These are phyloP conservation scores for Euura lappo DNA, from an alignment of 1,140 invertebrate genomes.

Conservation along the genomic window DNA sequence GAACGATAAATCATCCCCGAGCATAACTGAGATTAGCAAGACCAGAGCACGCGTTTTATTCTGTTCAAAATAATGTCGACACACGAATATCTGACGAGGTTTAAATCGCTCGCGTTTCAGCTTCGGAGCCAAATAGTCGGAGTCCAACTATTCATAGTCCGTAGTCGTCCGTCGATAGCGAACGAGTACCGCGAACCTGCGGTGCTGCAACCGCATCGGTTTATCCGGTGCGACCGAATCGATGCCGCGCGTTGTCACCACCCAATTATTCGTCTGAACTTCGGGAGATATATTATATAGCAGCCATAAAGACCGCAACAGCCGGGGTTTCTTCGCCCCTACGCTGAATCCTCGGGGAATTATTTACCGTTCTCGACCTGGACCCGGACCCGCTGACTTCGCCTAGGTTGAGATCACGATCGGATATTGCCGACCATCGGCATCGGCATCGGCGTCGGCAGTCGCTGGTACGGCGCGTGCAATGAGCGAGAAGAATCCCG, in stretches of 20 bases:
- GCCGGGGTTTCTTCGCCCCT: background rate
- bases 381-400: background rate
- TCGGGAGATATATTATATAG: background rate
- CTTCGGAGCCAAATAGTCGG: conserved; percentile 1
- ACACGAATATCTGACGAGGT: background rate
- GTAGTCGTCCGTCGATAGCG: background rate
- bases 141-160: background rate
- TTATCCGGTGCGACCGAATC: no score
- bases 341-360: conserved; percentile 18
- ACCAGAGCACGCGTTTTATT: background rate
- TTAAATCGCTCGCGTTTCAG: conserved; percentile 1
- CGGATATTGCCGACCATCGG: background rate
- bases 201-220: background rate
- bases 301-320: background rate
- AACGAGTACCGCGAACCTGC: background rate
- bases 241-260: no score
- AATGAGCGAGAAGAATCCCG: conserved; percentile 32
- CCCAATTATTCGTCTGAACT: no score
- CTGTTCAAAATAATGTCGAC: conserved; percentile 3
- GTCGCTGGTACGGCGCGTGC: conserved; percentile 26
- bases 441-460: background rate
- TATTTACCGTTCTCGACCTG: background rate
- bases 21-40: conserved; percentile 5
- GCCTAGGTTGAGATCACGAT: conserved; percentile 2
- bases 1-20: background rate